phyloP scores from a whole-genome alignment of 2,797 vertebrate species.

The Molossus alvarezi region DNA sequence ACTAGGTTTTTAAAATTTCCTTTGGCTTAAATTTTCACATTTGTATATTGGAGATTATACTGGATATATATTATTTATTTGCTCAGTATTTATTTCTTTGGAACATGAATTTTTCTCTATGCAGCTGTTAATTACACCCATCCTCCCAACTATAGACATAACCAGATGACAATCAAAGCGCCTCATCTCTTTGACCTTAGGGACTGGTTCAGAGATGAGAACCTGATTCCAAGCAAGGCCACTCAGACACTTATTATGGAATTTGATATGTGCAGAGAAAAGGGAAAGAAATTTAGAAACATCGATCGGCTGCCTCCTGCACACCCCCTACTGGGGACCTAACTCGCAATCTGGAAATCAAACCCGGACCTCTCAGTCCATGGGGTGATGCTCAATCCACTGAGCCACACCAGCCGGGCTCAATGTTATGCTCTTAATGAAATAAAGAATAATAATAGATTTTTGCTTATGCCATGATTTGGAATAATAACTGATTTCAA shows the following conservation, averaged over 20 bases:
- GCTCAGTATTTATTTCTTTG: not conserved
- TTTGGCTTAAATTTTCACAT: not conserved
- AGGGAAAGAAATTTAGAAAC: not conserved
- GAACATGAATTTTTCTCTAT: not conserved
- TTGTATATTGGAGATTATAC: not conserved
- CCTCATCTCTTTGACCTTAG: not conserved
- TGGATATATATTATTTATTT: not conserved
- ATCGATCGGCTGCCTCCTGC: no score
- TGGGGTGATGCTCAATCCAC: no score
- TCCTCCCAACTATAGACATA: not conserved
- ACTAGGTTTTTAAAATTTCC: not conserved
- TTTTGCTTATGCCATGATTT: slow-evolving; percentile 28
- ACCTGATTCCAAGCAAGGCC: not conserved
- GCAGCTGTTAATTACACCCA: not conserved
- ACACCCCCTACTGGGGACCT: no score
- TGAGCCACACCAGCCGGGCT: no score
- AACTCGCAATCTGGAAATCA: no score
- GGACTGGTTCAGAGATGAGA: not conserved
- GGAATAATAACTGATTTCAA: not conserved
- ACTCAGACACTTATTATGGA: not conserved
- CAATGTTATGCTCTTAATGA: not conserved
- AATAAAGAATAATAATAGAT: not conserved
- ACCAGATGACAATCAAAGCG: not conserved
- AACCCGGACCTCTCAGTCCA: no score
- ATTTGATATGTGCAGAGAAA: not conserved